Conservation (phyloP, 2,797 vertebrate genomes). For the Poeciliopsis gracilis region DNA sequence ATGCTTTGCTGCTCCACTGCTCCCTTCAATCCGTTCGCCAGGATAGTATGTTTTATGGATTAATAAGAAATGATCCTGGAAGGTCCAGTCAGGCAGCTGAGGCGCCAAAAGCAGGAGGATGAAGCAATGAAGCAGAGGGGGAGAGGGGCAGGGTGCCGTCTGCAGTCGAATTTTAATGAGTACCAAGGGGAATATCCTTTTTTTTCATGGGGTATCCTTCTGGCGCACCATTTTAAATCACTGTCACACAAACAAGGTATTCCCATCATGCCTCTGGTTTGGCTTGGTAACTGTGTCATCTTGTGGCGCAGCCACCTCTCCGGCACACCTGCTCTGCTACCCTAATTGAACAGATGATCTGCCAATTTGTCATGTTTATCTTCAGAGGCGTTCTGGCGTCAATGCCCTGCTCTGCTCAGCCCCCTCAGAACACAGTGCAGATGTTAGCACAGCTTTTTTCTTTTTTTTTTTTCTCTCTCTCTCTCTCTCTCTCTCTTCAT, state of each 20-base stretch:
- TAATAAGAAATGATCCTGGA: slow-evolving; percentile 87
- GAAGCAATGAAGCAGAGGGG: slow-evolving; percentile 61
- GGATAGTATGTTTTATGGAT: slow-evolving; percentile 86
- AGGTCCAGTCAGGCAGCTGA: slow-evolving; percentile 74
- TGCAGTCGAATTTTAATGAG: slow-evolving; percentile 87
- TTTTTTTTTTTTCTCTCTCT: slow-evolving; percentile 56
- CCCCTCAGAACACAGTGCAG: slow-evolving; percentile 82
- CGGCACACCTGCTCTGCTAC: slow-evolving; percentile 81
- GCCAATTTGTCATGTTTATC: slow-evolving; percentile 92
- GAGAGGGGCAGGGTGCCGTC: slow-evolving; percentile 64
- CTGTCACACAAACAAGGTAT: slow-evolving; percentile 85
- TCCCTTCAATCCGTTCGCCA: slow-evolving; percentile 80
- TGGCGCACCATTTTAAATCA: slow-evolving; percentile 80
- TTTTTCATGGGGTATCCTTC: slow-evolving; percentile 71
- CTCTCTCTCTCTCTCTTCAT: slow-evolving; percentile 58
- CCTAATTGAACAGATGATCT: slow-evolving; percentile 87
- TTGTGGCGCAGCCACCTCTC: slow-evolving; percentile 70
- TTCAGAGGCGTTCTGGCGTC: slow-evolving; percentile 79
- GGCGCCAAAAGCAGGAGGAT: slow-evolving; percentile 78
- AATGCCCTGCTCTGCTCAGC: slow-evolving; percentile 73
- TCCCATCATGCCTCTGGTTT: slow-evolving; percentile 84
- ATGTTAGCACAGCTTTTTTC: slow-evolving; percentile 79
- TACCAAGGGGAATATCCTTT: slow-evolving; percentile 84
- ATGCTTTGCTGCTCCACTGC: slow-evolving; percentile 81
- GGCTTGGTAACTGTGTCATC: slow-evolving; percentile 79